phyloP scores from a whole-genome alignment of 1,140 invertebrate species.

The Dreissena polymorpha region DNA sequence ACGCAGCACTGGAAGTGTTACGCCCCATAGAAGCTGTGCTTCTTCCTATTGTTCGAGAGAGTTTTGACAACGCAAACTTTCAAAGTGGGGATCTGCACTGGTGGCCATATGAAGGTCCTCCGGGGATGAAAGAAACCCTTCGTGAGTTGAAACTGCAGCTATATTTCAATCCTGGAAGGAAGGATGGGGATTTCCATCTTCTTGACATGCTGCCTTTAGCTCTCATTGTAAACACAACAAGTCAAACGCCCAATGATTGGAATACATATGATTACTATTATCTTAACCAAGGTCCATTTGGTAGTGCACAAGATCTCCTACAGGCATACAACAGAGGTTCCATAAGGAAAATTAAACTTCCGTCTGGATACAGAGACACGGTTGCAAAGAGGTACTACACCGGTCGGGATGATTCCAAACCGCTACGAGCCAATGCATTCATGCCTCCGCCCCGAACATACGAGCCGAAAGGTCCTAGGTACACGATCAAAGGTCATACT shows the following conservation, averaged over 20 bases:
- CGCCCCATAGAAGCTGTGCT: conserved; percentile 2
- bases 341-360: conserved; percentile 24
- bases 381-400: conserved; percentile 10
- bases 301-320: conserved; percentile 18
- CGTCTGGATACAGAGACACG: conserved; percentile 27
- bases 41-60: conserved; percentile 23
- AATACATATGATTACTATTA: conserved; percentile 45
- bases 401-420: conserved; percentile 17
- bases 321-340: conserved; percentile 27
- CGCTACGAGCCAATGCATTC: conserved; percentile 16
- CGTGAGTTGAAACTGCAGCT: conserved; percentile 21
- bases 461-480: conserved; percentile 37
- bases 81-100: conserved; percentile 22
- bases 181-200: conserved; percentile 33
- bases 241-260: conserved; percentile 26
- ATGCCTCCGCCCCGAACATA: conserved; percentile 33
- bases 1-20: conserved; percentile 14
- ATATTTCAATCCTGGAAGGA: conserved; percentile 29
- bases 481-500: conserved; percentile 20
- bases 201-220: conserved; percentile 36
- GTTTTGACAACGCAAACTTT: conserved; percentile 37
- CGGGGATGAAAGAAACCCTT: conserved; percentile 23
- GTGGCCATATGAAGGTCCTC: conserved; percentile 43
- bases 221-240: conserved; percentile 27
- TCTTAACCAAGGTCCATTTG: conserved; percentile 43